phyloP scores from a whole-genome alignment of 2,888 invertebrate genomes.

The Saturnia pavonia region DNA sequence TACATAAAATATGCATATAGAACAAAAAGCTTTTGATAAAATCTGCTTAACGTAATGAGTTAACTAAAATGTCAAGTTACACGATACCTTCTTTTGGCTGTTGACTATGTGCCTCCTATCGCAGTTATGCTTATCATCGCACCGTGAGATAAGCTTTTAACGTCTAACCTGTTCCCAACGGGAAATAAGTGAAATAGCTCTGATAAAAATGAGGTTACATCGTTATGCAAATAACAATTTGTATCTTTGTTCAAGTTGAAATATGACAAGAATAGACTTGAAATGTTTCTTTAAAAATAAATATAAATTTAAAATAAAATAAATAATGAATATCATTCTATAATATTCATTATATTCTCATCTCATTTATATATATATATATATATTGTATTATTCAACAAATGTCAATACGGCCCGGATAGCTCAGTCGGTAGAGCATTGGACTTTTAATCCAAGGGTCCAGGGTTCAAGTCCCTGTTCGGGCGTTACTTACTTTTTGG shows the following conservation, averaged over 20 bases:
- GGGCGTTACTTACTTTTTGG: conserved; percentile 51
- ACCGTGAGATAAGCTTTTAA: conserved; percentile 26
- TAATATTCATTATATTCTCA: too few relatives aligned
- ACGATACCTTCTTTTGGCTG: not conserved
- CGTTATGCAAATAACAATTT: conserved; percentile 25
- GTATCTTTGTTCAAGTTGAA: not conserved
- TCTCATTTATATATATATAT: too few relatives aligned
- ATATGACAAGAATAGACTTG: not conserved
- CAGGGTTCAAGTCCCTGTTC: conserved; percentile 83
- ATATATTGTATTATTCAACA: not conserved
- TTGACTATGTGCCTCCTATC: not conserved
- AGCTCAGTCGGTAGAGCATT: conserved; percentile 83
- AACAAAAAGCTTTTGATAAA: not conserved
- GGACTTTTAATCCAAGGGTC: conserved; percentile 83
- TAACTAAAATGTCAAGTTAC: not conserved
- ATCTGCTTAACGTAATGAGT: not conserved
- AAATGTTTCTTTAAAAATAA: not conserved
- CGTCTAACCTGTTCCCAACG: conserved; percentile 23
- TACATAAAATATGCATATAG: not conserved
- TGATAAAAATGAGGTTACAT: conserved; percentile 26
- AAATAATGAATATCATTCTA: too few relatives aligned
- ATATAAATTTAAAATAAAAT: too few relatives aligned
- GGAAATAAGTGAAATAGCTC: conserved; percentile 27
- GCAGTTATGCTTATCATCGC: conserved; percentile 19
- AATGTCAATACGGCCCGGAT: conserved; percentile 66